These are phyloP conservation scores for Drosophila lacertosa DNA, from an alignment of 1,140 invertebrate genomes.

Conservation along the genomic window DNA sequence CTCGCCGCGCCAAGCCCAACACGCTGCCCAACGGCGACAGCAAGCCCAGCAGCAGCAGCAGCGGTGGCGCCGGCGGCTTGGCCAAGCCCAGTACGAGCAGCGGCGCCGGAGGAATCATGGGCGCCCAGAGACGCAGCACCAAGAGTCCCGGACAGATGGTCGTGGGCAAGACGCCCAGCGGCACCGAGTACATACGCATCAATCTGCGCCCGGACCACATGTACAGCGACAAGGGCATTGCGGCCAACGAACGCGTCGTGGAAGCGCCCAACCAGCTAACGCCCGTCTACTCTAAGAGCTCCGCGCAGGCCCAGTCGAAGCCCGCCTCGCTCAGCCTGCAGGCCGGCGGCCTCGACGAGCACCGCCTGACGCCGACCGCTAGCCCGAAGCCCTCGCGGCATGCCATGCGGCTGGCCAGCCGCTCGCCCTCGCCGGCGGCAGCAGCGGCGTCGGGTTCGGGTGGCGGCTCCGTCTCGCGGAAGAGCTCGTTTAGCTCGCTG, in stretches of 20 bases:
- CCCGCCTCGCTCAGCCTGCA: constrained; percentile 85
- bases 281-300: constrained; percentile 68
- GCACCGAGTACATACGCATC: constrained; percentile 87
- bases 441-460: too few relatives aligned
- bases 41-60: constrained; percentile 47
- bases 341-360: constrained; percentile 65
- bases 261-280: constrained; percentile 79
- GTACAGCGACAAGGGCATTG: constrained; percentile 86
- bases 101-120: constrained; percentile 34
- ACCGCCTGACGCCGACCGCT: constrained; percentile 81
- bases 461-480: constrained; percentile 87
- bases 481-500: constrained; percentile 91
- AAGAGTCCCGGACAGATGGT: constrained; percentile 82
- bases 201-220: constrained; percentile 88
- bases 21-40: constrained; percentile 61
- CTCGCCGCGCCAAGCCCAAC: constrained; percentile 39
- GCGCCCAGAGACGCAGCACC: constrained; percentile 62
- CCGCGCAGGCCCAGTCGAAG: constrained; percentile 62
- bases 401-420: constrained; percentile 74
- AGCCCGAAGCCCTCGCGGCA: constrained; percentile 84
- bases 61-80: constrained; percentile 1
- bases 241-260: constrained; percentile 74
- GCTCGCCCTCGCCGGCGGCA: constrained; percentile 84
- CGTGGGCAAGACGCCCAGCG: constrained; percentile 80
- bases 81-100: too few relatives aligned